Evolutionary conservation across 2,888 invertebrate species (phyloP).

Genomic region (Ernsta delagoae): DNA sequence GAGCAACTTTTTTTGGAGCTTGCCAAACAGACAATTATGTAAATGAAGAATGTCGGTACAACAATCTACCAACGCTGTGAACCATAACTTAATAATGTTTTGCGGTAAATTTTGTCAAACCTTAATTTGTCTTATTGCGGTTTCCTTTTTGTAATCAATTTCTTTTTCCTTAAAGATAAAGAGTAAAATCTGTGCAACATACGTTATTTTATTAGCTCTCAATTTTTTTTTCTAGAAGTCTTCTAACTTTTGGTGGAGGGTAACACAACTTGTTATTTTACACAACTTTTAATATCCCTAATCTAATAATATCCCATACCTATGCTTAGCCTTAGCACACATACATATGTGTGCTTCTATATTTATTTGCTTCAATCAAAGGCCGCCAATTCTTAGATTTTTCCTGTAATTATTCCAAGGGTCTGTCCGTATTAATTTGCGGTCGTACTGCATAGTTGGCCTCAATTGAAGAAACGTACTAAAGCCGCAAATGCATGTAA

Average conservation of each 20-base stretch:
- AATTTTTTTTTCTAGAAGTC: too few relatives aligned
- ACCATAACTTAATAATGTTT: not conserved
- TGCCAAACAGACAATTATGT: too few relatives aligned
- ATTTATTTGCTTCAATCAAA: slow-evolving; percentile 2
- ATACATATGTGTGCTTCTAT: too few relatives aligned
- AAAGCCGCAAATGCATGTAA: slow-evolving; percentile 30
- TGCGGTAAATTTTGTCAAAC: not conserved
- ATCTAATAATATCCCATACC: too few relatives aligned
- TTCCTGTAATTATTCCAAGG: slow-evolving; percentile 20
- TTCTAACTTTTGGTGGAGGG: too few relatives aligned
- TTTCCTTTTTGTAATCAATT: not conserved
- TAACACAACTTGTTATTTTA: too few relatives aligned
- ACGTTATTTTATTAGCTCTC: not conserved
- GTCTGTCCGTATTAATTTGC: slow-evolving; percentile 34
- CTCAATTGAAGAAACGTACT: slow-evolving; percentile 26
- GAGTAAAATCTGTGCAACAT: not conserved
- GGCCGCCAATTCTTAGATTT: not conserved
- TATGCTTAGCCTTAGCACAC: too few relatives aligned
- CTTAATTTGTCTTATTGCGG: not conserved
- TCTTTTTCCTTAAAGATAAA: not conserved
- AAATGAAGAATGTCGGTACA: not conserved
- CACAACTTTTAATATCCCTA: too few relatives aligned
- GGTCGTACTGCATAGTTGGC: slow-evolving; percentile 32
- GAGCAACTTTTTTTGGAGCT: too few relatives aligned
- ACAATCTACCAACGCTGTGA: not conserved